These are phyloP conservation scores for Actinopyga echinites DNA, from an alignment of 53 echinoderm and acorn worm species.

Conservation along the genomic window DNA sequence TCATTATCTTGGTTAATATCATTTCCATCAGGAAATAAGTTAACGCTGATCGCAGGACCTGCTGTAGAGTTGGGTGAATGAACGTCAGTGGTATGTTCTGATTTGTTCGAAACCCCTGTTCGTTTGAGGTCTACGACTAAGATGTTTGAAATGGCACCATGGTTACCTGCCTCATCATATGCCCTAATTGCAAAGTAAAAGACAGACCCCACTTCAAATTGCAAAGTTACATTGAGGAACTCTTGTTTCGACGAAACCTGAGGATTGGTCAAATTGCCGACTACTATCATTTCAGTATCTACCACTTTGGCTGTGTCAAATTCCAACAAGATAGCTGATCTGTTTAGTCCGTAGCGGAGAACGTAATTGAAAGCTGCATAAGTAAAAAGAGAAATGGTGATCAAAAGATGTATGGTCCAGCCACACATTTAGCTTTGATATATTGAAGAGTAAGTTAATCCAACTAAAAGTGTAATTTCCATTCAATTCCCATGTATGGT, in stretches of 20 bases:
- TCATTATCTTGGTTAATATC: too few relatives aligned
- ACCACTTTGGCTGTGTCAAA: neutral
- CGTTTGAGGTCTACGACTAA: neutral
- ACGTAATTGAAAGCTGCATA: neutral
- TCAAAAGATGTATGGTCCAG: neutral
- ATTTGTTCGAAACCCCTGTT: too few relatives aligned
- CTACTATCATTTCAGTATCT: neutral
- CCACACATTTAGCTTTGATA: too few relatives aligned
- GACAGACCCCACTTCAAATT: neutral
- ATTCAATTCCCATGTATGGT: too few relatives aligned
- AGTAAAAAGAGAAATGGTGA: neutral
- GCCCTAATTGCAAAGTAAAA: conserved; percentile 3
- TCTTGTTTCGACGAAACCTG: neutral
- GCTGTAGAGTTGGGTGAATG: too few relatives aligned
- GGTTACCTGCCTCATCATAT: neutral
- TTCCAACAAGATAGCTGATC: neutral
- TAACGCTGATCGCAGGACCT: too few relatives aligned
- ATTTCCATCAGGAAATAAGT: too few relatives aligned
- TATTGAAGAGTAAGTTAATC: too few relatives aligned
- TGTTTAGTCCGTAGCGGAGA: neutral
- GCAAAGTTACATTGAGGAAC: neutral
- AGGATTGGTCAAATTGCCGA: neutral
- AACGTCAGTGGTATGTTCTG: too few relatives aligned
- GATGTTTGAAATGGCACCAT: neutral
- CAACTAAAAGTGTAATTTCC: too few relatives aligned